These are phyloP conservation scores for Hydropsyche tenuis DNA, from an alignment of 1,140 invertebrate genomes.

Conservation along the genomic window DNA sequence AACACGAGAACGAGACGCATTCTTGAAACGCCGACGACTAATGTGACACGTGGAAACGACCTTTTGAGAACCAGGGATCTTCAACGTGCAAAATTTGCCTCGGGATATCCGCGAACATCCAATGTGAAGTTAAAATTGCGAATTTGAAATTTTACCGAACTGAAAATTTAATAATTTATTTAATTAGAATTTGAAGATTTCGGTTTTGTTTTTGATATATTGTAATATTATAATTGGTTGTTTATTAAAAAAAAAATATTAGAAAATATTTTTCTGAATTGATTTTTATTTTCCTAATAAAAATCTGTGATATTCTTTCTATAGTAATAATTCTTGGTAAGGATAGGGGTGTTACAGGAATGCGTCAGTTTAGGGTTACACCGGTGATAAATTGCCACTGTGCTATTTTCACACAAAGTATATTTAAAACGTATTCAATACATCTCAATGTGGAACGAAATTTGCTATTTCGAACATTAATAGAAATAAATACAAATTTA, in stretches of 20 bases:
- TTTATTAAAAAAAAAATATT: no score
- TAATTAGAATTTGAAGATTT: no score
- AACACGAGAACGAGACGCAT: background rate
- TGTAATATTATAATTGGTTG: no score
- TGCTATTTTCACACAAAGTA: slow-evolving; percentile 24
- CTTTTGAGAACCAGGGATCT: background rate
- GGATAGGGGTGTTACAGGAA: slow-evolving; percentile 20
- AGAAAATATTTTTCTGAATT: slow-evolving; percentile 10
- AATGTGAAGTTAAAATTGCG: background rate
- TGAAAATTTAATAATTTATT: no score
- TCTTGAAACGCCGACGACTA: background rate
- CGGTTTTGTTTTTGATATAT: no score
- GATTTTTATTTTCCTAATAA: background rate
- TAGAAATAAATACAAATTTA: no score
- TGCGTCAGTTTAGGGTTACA: slow-evolving; percentile 34
- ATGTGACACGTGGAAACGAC: background rate
- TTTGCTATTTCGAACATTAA: no score
- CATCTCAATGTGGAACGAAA: no score
- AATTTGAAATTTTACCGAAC: background rate
- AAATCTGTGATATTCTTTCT: background rate
- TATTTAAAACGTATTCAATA: background rate
- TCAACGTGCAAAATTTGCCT: background rate
- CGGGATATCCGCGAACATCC: no score
- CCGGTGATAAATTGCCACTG: slow-evolving; percentile 28
- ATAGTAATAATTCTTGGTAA: slow-evolving; percentile 4